Conservation (phyloP, 2,797 vertebrate genomes). For the Thunnus albacares region DNA sequence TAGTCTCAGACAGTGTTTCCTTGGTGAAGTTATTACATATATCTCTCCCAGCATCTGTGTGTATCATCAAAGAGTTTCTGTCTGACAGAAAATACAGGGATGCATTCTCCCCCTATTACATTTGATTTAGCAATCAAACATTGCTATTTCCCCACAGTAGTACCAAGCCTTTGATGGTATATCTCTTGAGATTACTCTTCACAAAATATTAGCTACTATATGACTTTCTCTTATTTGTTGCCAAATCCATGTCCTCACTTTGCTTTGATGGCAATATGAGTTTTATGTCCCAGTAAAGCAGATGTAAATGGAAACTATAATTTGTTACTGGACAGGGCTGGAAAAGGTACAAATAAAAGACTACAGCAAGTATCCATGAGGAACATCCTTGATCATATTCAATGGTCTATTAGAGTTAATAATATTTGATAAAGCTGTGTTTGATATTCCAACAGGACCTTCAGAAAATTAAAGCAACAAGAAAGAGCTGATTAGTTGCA, state of each 20-base stretch:
- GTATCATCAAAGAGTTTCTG: slow-evolving; percentile 25
- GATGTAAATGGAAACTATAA: background rate
- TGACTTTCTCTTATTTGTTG: background rate
- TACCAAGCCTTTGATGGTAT: slow-evolving; percentile 32
- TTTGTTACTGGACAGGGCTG: background rate
- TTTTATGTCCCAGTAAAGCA: background rate
- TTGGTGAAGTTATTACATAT: background rate
- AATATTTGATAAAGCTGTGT: no score
- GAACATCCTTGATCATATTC: background rate
- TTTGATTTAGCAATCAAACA: slow-evolving; percentile 20
- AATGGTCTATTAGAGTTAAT: background rate
- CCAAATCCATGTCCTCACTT: slow-evolving; percentile 5
- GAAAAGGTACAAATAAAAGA: no score
- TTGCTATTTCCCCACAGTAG: background rate
- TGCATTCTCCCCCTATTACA: background rate
- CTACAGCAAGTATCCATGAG: background rate
- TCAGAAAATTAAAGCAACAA: no score
- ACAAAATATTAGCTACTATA: slow-evolving; percentile 4
- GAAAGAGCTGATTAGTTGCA: no score
- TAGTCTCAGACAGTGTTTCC: slow-evolving; percentile 1
- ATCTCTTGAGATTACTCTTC: slow-evolving; percentile 9
- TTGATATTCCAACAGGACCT: no score
- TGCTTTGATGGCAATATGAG: slow-evolving; percentile 1
- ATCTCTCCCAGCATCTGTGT: slow-evolving; percentile 7
- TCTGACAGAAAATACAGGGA: slow-evolving; percentile 10